Evolutionary conservation across 2,888 invertebrate species (phyloP), one percentile per base, ranked within the genome.

Genomic region (Drosophila merina): DNA sequence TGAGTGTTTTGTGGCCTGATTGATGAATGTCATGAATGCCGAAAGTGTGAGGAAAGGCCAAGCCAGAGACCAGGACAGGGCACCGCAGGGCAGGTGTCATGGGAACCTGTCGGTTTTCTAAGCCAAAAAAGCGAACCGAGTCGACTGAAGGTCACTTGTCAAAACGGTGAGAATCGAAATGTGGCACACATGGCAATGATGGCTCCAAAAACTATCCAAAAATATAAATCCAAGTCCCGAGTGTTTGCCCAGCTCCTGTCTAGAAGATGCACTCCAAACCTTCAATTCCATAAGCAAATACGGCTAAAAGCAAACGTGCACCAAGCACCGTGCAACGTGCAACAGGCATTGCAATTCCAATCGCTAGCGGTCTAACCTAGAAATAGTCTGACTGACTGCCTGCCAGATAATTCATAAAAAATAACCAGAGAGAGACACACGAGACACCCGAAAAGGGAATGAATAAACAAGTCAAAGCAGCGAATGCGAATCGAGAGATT

Each of bases 11-110:
- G 28, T 66, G 70, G 62, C 51, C 81, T 81, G 81, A 81, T 81
- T 81, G 81, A 81, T 81, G 81, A 81, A 81, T 81, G 86, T 81
- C 81, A 81, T 36, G 36, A 36, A 36, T 36, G 77, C 51, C 69
- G 59, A 58, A 64, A 44, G 56, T 44, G 49, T 36, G 44, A 4
- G 31, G 25, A 42, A 36, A 36, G 36, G 36, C 36, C 36, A 36
- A n/a, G 36, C 36, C n/a, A 5, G 5, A n/a, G 5, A 5, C 36
- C 31, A 71, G 70, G 59, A 57, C 70, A 64, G 50, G 44, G 68
- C 83, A 85, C 75, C 85, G 28, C 28, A 2, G 28, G 14, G 47
- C 83, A 86, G 81, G 87, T 87, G 86, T 75, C 83, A 82, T 82
- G 87, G 86, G 87, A 82, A 82, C 79, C 71, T 45, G 33, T 40